phyloP scores from a whole-genome alignment of 2,797 vertebrate species.

The Urosaurus nigricauda region DNA sequence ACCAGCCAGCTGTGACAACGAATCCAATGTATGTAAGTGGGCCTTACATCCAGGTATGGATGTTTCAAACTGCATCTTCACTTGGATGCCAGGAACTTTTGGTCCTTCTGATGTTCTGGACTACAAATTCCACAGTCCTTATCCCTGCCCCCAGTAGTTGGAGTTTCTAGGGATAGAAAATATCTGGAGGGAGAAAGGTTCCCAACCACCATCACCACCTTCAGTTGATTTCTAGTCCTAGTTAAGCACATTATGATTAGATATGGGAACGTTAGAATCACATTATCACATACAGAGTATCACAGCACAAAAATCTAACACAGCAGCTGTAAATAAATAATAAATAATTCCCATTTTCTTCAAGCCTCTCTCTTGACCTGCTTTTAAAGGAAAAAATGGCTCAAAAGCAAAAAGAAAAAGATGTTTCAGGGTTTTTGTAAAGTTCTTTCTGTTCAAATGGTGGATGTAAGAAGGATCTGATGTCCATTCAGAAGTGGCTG shows the following conservation, averaged over 20 bases:
- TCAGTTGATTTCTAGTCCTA: not conserved
- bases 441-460: no score
- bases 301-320: no score
- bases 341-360: not conserved
- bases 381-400: not conserved
- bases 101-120: not conserved
- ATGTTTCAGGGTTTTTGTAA: no score
- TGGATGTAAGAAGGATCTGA: no score
- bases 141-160: no score
- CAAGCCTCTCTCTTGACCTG: not conserved
- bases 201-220: not conserved
- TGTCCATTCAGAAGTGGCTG: no score
- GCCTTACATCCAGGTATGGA: not conserved
- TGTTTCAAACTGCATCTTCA: not conserved
- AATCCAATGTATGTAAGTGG: not conserved
- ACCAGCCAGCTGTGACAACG: not conserved
- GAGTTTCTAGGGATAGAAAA: not conserved
- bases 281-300: no score
- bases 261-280: not conserved
- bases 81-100: not conserved
- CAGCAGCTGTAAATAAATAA: no score
- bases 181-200: not conserved
- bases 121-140: not conserved
- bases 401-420: no score
- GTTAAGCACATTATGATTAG: not conserved